These are phyloP conservation scores for Adela reaumurella DNA, from an alignment of 2,888 invertebrate species.

Conservation along the genomic window DNA sequence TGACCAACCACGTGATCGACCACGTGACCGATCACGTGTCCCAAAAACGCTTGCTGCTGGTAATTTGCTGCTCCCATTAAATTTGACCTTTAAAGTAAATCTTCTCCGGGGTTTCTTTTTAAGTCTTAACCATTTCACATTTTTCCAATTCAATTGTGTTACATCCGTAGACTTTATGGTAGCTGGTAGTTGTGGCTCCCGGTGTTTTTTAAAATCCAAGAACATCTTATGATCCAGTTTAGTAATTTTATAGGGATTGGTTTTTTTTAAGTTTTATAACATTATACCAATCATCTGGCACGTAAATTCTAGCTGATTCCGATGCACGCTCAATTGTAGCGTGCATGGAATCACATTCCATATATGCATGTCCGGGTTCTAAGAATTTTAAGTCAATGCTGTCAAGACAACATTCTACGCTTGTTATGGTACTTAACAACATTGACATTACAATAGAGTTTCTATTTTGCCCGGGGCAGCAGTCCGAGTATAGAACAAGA, in stretches of 20 bases:
- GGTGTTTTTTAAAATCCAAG: not conserved
- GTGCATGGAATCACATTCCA: constrained; percentile 5
- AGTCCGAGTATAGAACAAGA: not conserved
- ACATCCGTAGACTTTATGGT: not conserved
- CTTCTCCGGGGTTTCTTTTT: constrained; percentile 1
- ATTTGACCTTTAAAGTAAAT: too few relatives aligned
- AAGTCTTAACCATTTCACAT: constrained; percentile 4
- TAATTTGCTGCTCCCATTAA: too few relatives aligned
- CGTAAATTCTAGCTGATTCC: constrained; percentile 2
- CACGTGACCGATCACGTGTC: too few relatives aligned
- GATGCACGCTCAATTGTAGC: constrained; percentile 4
- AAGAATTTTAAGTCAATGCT: constrained; percentile 7
- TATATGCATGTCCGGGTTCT: constrained; percentile 8
- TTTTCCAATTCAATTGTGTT: constrained; percentile 1
- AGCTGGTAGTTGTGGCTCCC: not conserved
- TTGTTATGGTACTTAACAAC: constrained; percentile 2
- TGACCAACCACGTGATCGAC: too few relatives aligned
- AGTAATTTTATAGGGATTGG: not conserved
- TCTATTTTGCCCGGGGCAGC: constrained; percentile 6
- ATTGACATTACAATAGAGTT: constrained; percentile 5
- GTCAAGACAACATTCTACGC: constrained; percentile 3
- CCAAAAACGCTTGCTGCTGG: too few relatives aligned
- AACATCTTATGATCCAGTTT: not conserved
- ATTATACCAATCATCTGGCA: constrained; percentile 5
- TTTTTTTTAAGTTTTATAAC: not conserved